Percentiles rank a stretch among this genome's conserved stretches.
These are phyloP conservation scores for Calliphora vicina DNA, from an alignment of 1,140 invertebrate genomes.

Conservation along the genomic window DNA sequence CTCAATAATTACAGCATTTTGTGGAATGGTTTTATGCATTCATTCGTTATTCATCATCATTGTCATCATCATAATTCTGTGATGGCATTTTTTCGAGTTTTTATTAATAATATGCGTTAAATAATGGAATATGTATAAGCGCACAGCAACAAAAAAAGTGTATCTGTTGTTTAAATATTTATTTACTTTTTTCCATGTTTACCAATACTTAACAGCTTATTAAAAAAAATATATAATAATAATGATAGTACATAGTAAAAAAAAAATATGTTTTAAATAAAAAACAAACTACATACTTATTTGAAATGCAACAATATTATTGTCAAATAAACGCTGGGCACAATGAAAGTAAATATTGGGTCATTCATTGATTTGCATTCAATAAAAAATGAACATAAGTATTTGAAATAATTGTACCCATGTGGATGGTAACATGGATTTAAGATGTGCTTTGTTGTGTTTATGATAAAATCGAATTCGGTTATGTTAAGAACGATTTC, in stretches of 20 bases:
- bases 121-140: background rate
- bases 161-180: background rate
- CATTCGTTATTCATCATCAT: background rate
- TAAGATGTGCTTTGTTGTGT: no score
- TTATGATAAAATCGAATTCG: no score
- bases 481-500: no score
- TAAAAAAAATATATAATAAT: background rate
- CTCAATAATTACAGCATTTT: background rate
- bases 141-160: background rate
- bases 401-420: background rate
- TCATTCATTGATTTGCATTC: background rate
- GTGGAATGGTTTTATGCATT: background rate
- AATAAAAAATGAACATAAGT: background rate
- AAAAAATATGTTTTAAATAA: background rate
- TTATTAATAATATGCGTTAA: background rate
- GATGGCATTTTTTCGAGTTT: background rate
- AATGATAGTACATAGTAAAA: background rate
- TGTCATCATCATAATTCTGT: background rate
- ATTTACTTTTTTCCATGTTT: background rate
- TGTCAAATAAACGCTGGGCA: background rate
- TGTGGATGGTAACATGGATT: no score
- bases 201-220: background rate
- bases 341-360: background rate
- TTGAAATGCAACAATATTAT: background rate
- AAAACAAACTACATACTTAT: background rate